A percentile compares a stretch with the other conserved stretches of the same genome.
These are phyloP conservation scores for Oreonectes daqikongensis DNA, from an alignment of 2,797 vertebrate species.

Conservation along the genomic window DNA sequence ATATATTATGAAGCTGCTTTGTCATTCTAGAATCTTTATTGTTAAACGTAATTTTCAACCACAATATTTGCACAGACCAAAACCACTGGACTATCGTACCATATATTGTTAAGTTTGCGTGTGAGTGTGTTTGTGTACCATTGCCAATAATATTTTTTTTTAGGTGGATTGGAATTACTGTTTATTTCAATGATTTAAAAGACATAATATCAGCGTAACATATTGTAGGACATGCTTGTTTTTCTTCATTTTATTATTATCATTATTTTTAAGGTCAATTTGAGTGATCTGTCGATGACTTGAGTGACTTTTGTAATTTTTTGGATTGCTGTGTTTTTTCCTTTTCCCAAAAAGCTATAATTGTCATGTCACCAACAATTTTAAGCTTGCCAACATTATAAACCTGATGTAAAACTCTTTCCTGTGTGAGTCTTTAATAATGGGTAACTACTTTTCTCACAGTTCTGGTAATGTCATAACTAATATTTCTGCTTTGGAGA, in stretches of 20 bases:
- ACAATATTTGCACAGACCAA: slow-evolving; percentile 31
- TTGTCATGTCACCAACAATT: slow-evolving; percentile 14
- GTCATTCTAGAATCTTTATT: not conserved
- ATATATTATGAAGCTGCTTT: not conserved
- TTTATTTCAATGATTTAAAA: slow-evolving; percentile 36
- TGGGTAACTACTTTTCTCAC: not conserved
- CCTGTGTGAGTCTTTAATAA: slow-evolving; percentile 26
- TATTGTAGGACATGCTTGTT: slow-evolving; percentile 17
- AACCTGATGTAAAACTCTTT: slow-evolving; percentile 32
- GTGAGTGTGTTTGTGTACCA: slow-evolving; percentile 26
- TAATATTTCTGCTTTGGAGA: not conserved
- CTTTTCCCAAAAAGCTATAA: slow-evolving; percentile 4
- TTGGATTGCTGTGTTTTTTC: slow-evolving; percentile 18
- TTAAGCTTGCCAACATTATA: slow-evolving; percentile 32
- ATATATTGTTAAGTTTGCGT: slow-evolving; percentile 7
- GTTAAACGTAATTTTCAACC: slow-evolving; percentile 2
- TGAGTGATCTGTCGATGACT: not conserved
- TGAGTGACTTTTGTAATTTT: not conserved
- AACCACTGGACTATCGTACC: slow-evolving; percentile 31
- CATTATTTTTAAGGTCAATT: not conserved
- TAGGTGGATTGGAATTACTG: not conserved
- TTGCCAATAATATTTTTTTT: slow-evolving; percentile 38
- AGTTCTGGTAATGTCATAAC: not conserved
- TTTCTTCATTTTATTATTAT: slow-evolving; percentile 14
- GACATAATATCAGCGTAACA: not conserved